These are phyloP conservation scores for Rhopalosiphum maidis DNA, from an alignment of 1,140 invertebrate species.

Conservation along the genomic window DNA sequence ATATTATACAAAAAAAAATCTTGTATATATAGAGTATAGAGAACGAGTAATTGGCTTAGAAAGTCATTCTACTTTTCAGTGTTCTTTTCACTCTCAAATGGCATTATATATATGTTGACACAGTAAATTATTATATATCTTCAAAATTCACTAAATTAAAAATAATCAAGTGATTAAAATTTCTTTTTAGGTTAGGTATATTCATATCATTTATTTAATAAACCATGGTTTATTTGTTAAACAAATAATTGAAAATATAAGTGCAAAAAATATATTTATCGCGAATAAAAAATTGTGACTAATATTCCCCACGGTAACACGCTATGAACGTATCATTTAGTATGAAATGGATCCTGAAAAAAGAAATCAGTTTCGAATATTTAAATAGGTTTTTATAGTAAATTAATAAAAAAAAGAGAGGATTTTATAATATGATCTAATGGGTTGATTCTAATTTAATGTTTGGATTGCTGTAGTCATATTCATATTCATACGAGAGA, in stretches of 20 bases:
- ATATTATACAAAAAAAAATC: neutral
- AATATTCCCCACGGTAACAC: neutral
- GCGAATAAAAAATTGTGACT: neutral
- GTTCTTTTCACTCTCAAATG: neutral
- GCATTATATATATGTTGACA: neutral
- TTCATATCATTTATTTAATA: neutral
- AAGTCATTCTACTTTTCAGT: neutral
- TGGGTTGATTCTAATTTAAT: neutral
- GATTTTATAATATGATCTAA: neutral
- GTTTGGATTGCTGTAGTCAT: neutral
- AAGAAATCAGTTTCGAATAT: neutral
- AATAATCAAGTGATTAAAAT: neutral
- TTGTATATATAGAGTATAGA: neutral
- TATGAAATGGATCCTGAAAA: neutral
- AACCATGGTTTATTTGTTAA: neutral
- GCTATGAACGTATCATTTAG: neutral
- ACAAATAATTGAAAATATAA: neutral
- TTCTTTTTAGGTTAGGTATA: neutral
- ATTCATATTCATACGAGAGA: neutral
- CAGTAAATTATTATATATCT: neutral
- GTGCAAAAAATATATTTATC: neutral
- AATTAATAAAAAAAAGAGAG: neutral
- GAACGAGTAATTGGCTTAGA: slow-evolving; percentile 21
- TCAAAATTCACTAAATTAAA: neutral
- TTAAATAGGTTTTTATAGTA: neutral